phyloP scores from a whole-genome alignment of 2,888 invertebrate species.

The Mythimna impura region DNA sequence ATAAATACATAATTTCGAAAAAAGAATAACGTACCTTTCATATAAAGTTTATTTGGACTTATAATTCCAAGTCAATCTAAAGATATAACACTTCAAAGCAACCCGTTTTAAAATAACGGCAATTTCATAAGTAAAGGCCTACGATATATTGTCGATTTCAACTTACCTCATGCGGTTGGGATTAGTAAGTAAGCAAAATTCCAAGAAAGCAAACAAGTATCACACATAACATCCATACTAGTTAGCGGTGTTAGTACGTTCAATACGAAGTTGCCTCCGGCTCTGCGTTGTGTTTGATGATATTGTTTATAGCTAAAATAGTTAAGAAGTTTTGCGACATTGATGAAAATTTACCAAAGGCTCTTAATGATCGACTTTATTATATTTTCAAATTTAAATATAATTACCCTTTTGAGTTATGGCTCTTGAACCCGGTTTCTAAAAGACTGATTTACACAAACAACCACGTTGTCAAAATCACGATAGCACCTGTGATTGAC shows the following conservation, averaged over 20 bases:
- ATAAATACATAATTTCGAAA: too few species aligned
- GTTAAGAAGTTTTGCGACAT: conserved; percentile 54
- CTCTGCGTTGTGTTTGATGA: conserved; percentile 69
- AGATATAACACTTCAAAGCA: too few species aligned
- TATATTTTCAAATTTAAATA: conserved; percentile 65
- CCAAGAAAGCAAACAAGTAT: conserved; percentile 49
- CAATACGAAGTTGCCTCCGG: conserved; percentile 67
- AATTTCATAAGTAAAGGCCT: too few species aligned
- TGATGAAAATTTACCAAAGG: conserved; percentile 62
- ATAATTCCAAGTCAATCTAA: too few species aligned
- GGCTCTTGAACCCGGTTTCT: too few species aligned
- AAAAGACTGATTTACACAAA: not conserved
- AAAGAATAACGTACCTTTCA: too few species aligned
- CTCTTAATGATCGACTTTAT: conserved; percentile 47
- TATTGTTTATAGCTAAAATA: conserved; percentile 62
- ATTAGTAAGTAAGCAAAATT: conserved; percentile 33
- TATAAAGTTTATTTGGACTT: too few species aligned
- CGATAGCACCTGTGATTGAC: not conserved
- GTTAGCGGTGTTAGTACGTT: conserved; percentile 38
- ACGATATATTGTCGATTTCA: not conserved
- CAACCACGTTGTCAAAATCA: not conserved
- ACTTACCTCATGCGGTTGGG: conserved; percentile 37
- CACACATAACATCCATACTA: conserved; percentile 19
- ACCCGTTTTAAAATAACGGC: too few species aligned
- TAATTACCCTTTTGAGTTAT: conserved; percentile 23